phyloP scores from a whole-genome alignment of 1,140 invertebrate species.

The Daktulosphaira vitifoliae region DNA sequence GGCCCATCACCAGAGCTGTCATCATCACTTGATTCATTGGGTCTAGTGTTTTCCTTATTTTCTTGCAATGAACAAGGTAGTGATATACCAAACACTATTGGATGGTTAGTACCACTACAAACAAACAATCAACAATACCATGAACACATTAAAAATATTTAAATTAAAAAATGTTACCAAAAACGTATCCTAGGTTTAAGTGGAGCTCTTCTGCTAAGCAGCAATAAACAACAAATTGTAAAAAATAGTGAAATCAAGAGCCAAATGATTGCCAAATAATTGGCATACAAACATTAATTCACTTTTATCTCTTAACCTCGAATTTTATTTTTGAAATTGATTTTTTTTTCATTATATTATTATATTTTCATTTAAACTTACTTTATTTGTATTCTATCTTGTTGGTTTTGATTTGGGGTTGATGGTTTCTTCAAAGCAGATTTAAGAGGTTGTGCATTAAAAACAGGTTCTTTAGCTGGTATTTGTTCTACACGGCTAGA shows the following conservation, averaged over 20 bases:
- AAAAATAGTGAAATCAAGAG: conserved; percentile 26
- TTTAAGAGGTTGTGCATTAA: conserved; percentile 80
- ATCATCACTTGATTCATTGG: conserved; percentile 54
- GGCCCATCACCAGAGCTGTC: conserved; percentile 50
- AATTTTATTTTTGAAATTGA: conserved; percentile 9
- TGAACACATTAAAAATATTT: neutral
- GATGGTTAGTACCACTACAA: conserved; percentile 54
- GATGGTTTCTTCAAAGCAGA: conserved; percentile 78
- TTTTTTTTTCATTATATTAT: neutral
- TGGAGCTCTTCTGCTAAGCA: conserved; percentile 60
- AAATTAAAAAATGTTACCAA: conserved; percentile 60
- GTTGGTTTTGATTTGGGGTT: conserved; percentile 52
- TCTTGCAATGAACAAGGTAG: conserved; percentile 60
- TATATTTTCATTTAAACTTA: conserved; percentile 4
- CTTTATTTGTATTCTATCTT: conserved; percentile 21
- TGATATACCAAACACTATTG: conserved; percentile 62
- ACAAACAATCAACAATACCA: conserved; percentile 32
- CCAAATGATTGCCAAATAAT: conserved; percentile 26
- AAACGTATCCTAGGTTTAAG: conserved; percentile 80
- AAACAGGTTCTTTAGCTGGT: conserved; percentile 73
- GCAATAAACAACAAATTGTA: conserved; percentile 36
- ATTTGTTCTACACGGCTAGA: conserved; percentile 74
- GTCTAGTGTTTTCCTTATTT: conserved; percentile 76
- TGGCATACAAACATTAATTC: conserved; percentile 6
- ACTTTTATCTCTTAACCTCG: conserved; percentile 19